Conservation (phyloP, 1,140 invertebrate genomes). For the Orius laevigatus region DNA sequence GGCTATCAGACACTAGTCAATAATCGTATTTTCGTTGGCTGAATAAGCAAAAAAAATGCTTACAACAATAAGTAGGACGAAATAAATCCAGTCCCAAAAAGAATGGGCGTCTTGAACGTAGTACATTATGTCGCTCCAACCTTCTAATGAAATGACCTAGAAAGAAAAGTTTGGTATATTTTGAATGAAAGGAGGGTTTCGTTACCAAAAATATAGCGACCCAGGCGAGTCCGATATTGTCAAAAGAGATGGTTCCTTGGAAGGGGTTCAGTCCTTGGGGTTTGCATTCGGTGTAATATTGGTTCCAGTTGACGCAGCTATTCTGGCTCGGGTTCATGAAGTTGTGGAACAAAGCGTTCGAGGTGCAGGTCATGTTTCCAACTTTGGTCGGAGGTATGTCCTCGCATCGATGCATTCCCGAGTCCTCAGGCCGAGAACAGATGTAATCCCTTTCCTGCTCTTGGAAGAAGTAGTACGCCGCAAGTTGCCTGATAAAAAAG, state of each 20-base stretch:
- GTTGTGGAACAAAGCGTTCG: constrained; percentile 30
- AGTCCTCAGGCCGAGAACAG: constrained; percentile 82
- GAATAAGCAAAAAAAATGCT: constrained; percentile 29
- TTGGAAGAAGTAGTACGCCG: constrained; percentile 59
- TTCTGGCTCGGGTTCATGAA: constrained; percentile 34
- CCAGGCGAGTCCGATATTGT: constrained; percentile 99
- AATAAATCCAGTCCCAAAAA: constrained; percentile 99
- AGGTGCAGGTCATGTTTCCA: constrained; percentile 41
- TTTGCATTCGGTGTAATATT: constrained; percentile 92
- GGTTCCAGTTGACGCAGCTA: constrained; percentile 95
- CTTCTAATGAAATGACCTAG: constrained; percentile 69
- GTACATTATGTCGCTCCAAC: constrained; percentile 99
- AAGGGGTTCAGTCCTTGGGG: constrained; percentile 92
- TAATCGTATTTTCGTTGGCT: neutral
- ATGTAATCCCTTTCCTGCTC: constrained; percentile 90
- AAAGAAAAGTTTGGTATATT: constrained; percentile 21
- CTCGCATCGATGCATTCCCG: constrained; percentile 84
- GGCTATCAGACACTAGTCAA: constrained; percentile 1
- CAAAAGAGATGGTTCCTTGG: constrained; percentile 97
- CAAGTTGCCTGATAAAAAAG: constrained; percentile 33
- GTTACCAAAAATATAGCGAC: constrained; percentile 98
- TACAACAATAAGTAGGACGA: constrained; percentile 97
- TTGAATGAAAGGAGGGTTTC: no score
- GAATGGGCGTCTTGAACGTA: constrained; percentile 99
- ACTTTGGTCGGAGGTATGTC: constrained; percentile 59